Conservation (phyloP, 2,113 vertebrate species). For the Percopsis transmontana region DNA sequence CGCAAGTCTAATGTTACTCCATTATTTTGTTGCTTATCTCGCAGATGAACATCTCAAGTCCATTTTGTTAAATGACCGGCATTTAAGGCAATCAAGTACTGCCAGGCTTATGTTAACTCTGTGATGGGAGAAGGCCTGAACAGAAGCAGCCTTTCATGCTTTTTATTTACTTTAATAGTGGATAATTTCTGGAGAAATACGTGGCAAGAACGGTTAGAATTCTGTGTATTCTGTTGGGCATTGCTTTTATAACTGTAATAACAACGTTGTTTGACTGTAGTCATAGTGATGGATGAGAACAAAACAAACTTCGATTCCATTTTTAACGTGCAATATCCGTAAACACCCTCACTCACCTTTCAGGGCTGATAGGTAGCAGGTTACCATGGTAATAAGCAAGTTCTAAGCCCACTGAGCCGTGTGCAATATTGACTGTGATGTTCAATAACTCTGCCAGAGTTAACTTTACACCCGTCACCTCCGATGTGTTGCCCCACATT, state of each 20-base stretch:
- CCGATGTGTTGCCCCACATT: constrained; percentile 34
- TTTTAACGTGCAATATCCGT: neutral
- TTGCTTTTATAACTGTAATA: neutral
- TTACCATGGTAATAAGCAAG: constrained; percentile 26
- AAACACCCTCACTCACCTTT: neutral
- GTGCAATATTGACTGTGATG: constrained; percentile 29
- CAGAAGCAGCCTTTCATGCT: neutral
- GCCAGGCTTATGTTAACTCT: no score
- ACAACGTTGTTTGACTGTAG: neutral
- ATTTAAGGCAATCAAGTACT: neutral
- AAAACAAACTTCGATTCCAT: neutral
- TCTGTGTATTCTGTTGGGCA: neutral
- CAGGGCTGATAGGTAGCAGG: neutral
- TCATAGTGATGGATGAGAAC: no score
- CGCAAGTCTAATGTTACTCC: constrained; percentile 17
- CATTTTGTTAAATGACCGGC: constrained; percentile 16
- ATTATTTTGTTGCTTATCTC: constrained; percentile 40
- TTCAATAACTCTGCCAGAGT: constrained; percentile 26
- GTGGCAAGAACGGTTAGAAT: neutral
- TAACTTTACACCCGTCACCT: constrained; percentile 49
- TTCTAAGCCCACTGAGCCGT: constrained; percentile 14
- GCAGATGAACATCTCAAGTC: constrained; percentile 21
- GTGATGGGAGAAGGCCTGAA: neutral
- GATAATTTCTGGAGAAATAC: constrained; percentile 3
- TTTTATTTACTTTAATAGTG: constrained; percentile 1